These are phyloP conservation scores for Euleptes europaea DNA, from an alignment of 2,113 vertebrate species.

Conservation along the genomic window DNA sequence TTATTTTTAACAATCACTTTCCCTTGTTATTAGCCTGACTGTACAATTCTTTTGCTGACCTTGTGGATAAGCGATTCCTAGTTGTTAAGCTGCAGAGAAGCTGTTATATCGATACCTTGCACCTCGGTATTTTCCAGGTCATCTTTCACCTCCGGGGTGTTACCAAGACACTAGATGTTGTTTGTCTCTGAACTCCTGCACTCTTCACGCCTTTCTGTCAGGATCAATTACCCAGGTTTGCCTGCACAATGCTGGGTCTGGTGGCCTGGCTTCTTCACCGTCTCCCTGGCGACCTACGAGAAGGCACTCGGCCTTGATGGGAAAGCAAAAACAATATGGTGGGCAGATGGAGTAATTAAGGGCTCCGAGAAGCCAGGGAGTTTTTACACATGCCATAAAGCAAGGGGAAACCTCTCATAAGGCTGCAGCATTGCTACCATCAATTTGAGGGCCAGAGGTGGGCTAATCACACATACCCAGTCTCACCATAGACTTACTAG, in stretches of 20 bases:
- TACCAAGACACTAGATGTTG: not conserved
- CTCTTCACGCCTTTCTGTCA: slow-evolving; percentile 39
- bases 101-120: slow-evolving; percentile 13
- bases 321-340: slow-evolving; percentile 20
- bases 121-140: slow-evolving; percentile 41
- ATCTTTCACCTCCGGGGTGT: slow-evolving; percentile 39
- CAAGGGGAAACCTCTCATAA: not conserved
- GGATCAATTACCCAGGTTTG: slow-evolving; percentile 54
- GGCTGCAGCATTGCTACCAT: not conserved
- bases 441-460: not conserved
- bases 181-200: slow-evolving; percentile 50
- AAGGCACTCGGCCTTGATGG: slow-evolving; percentile 24
- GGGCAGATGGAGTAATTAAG: slow-evolving; percentile 32
- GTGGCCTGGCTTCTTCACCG: slow-evolving; percentile 23
- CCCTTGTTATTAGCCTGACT: not conserved
- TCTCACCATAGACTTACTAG: not conserved
- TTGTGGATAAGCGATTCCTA: slow-evolving; percentile 29
- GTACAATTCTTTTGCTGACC: not conserved
- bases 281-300: slow-evolving; percentile 17
- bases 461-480: not conserved
- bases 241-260: slow-evolving; percentile 34
- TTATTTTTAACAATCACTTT: not conserved
- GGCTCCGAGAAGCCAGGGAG: not conserved
- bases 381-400: not conserved
- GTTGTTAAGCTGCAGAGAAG: slow-evolving; percentile 12